phyloP scores from a whole-genome alignment of 2,113 vertebrate species.

The Callocephalon fimbriatum region DNA sequence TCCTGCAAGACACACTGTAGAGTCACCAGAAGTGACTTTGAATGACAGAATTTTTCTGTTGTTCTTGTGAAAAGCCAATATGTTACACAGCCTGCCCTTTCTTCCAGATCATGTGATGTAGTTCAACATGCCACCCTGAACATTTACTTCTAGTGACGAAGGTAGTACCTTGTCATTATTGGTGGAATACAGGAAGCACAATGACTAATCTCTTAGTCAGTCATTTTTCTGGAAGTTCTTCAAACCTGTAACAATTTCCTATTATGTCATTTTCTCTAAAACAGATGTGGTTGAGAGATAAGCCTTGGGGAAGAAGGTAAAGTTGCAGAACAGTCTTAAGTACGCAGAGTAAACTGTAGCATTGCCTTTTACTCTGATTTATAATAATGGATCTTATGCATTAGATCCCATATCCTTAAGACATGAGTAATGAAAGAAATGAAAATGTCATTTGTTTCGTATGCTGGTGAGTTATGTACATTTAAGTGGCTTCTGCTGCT shows the following conservation, averaged over 20 bases:
- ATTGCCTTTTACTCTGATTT: slow-evolving; percentile 46
- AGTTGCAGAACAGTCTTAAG: not conserved
- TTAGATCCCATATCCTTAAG: slow-evolving; percentile 26
- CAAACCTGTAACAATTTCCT: slow-evolving; percentile 42
- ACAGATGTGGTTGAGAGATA: slow-evolving; percentile 29
- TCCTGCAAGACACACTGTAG: not conserved
- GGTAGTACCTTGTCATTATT: not conserved
- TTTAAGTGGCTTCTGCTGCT: slow-evolving; percentile 54
- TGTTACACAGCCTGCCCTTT: not conserved
- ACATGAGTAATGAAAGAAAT: slow-evolving; percentile 52
- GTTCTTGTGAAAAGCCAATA: not conserved
- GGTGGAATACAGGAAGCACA: not conserved
- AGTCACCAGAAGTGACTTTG: not conserved
- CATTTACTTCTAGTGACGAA: not conserved
- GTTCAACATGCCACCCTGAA: not conserved
- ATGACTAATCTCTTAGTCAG: slow-evolving; percentile 30
- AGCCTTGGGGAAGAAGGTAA: slow-evolving; percentile 7
- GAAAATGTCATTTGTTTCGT: slow-evolving; percentile 48
- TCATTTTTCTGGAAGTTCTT: slow-evolving; percentile 37
- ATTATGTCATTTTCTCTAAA: slow-evolving; percentile 60
- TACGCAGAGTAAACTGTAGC: not conserved
- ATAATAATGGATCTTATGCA: not conserved
- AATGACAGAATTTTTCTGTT: not conserved
- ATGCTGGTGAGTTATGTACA: slow-evolving; percentile 33
- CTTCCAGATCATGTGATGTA: not conserved